Conservation (phyloP, 2,113 vertebrate species). For the Daphoenositta chrysoptera region DNA sequence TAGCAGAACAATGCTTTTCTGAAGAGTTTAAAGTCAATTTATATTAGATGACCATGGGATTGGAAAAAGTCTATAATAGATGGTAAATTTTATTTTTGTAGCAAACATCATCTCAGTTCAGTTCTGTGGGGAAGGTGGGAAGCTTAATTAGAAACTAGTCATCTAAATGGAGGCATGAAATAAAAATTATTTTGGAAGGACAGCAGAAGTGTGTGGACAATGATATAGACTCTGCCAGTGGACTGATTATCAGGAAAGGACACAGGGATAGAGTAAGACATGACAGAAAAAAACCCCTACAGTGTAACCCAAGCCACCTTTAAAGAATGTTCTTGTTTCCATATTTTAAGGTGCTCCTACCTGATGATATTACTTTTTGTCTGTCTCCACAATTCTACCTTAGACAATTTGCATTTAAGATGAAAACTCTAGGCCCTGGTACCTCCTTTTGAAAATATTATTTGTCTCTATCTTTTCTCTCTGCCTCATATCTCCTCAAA, state of each 20-base stretch:
- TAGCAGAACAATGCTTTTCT: not conserved
- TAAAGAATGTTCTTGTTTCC: not conserved
- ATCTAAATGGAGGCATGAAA: not conserved
- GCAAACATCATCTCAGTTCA: not conserved
- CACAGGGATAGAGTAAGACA: not conserved
- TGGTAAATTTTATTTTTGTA: constrained; percentile 28
- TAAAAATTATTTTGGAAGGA: not conserved
- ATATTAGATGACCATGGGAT: not conserved
- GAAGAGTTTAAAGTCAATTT: not conserved
- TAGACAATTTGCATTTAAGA: not conserved
- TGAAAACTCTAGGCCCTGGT: not conserved
- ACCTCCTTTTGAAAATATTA: not conserved
- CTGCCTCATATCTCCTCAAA: constrained; percentile 63
- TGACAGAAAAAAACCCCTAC: not conserved
- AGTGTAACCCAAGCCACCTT: not conserved
- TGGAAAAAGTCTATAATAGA: not conserved
- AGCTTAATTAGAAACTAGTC: not conserved
- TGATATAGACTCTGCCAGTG: not conserved
- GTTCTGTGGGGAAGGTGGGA: not conserved
- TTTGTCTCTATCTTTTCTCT: constrained; percentile 29
- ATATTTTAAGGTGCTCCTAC: not conserved
- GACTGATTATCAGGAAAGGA: not conserved
- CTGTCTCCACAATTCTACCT: not conserved
- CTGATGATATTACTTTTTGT: not conserved
- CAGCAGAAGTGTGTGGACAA: not conserved